Evolutionary conservation across 64 coral and sea anemone species (phyloP).

Genomic region (Montipora foliosa): DNA sequence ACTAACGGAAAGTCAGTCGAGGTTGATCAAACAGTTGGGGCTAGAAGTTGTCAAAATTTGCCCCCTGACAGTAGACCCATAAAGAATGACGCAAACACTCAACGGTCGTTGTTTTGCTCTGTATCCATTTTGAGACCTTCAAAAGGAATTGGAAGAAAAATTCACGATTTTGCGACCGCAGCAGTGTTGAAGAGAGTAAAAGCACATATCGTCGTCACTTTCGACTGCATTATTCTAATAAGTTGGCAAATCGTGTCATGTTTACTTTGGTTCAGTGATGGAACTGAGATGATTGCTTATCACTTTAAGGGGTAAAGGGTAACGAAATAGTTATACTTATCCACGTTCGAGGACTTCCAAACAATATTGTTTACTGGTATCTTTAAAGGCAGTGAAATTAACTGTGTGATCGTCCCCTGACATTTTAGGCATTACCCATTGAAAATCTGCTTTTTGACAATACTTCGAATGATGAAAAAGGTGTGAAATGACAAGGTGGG

Average conservation of each 20-base stretch:
- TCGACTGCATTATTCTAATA: not conserved
- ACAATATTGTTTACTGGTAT: not conserved
- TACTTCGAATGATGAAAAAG: slow-evolving; percentile 8
- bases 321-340: not conserved
- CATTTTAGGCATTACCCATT: too few species aligned
- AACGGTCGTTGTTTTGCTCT: too few species aligned
- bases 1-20: too few species aligned
- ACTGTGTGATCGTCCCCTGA: too few species aligned
- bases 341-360: not conserved
- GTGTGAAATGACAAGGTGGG: not conserved
- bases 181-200: not conserved
- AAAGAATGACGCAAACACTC: too few species aligned
- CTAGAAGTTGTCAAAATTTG: too few species aligned
- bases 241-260: not conserved
- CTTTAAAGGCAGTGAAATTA: not conserved
- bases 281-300: not conserved
- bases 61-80: too few species aligned
- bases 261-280: not conserved
- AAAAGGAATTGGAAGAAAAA: not conserved
- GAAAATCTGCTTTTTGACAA: not conserved
- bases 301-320: not conserved
- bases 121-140: too few species aligned
- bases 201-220: not conserved
- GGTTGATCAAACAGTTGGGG: too few species aligned
- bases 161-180: too few species aligned